Conservation (phyloP, 2,888 invertebrate species). For the Cecidostiba fungosa region DNA sequence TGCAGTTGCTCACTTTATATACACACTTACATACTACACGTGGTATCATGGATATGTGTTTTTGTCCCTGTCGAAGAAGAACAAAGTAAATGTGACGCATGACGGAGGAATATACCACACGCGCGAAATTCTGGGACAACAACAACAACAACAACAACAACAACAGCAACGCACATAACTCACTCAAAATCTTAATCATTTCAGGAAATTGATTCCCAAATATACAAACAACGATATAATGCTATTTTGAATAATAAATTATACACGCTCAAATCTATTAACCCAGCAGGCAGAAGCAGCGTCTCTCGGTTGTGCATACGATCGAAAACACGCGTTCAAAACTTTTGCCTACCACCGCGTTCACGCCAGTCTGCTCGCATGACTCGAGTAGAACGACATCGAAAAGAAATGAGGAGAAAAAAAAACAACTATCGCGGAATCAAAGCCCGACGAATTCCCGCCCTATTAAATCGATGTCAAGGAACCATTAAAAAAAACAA, state of each 20-base stretch:
- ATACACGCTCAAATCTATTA: not conserved
- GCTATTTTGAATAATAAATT: not conserved
- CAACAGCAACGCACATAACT: not conserved
- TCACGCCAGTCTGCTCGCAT: too few species aligned
- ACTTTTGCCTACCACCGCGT: not conserved
- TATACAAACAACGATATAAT: not conserved
- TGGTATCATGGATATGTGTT: conserved; percentile 2
- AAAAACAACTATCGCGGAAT: not conserved
- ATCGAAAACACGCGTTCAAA: not conserved
- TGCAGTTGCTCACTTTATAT: not conserved
- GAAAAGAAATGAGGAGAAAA: too few species aligned
- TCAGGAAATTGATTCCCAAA: not conserved
- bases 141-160: not conserved
- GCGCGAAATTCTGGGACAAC: not conserved
- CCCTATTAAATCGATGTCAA: conserved; percentile 10
- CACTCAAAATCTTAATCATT: not conserved
- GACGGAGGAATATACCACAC: not conserved
- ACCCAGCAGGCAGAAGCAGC: not conserved
- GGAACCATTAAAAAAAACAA: not conserved
- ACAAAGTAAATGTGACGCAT: not conserved
- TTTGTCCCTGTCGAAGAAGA: not conserved
- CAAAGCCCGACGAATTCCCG: not conserved
- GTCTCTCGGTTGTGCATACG: not conserved
- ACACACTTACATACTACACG: not conserved
- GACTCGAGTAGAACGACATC: too few species aligned